Percentiles rank a stretch among this genome's conserved stretches.
Evolutionary conservation across 2,797 vertebrate species (phyloP).

Genomic region (Gambusia yucatana): DNA sequence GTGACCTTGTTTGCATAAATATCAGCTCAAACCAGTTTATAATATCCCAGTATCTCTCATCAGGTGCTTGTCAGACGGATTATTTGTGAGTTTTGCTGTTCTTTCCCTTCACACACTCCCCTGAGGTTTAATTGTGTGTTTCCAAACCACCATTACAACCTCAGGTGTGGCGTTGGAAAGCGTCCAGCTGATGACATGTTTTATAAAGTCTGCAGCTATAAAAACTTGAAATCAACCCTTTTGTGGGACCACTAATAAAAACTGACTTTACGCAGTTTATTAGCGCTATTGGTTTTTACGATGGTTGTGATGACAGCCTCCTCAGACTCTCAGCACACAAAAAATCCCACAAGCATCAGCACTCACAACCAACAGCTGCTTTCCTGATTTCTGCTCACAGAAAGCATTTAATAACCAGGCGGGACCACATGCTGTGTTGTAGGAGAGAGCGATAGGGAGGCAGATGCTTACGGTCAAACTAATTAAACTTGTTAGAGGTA

Average conservation of each 20-base stretch:
- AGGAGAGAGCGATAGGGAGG: slow-evolving; percentile 11
- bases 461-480: slow-evolving; percentile 49
- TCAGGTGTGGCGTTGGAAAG: slow-evolving; percentile 13
- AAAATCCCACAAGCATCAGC: slow-evolving; percentile 25
- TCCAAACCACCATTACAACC: slow-evolving; percentile 7
- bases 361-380: slow-evolving; percentile 34
- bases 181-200: slow-evolving; percentile 38
- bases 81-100: slow-evolving; percentile 7
- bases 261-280: slow-evolving; percentile 25
- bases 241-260: slow-evolving; percentile 22
- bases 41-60: slow-evolving; percentile 24
- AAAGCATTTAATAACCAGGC: slow-evolving; percentile 22
- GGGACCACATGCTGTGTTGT: slow-evolving; percentile 27
- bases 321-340: slow-evolving; percentile 21
- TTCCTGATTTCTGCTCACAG: slow-evolving; percentile 33
- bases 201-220: slow-evolving; percentile 25
- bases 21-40: slow-evolving; percentile 1
- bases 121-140: slow-evolving; percentile 10
- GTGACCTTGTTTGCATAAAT: slow-evolving; percentile 16
- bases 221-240: slow-evolving; percentile 32
- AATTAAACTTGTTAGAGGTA: slow-evolving; percentile 43
- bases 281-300: slow-evolving; percentile 35
- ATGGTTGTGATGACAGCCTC: slow-evolving; percentile 36
- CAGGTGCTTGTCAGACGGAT: slow-evolving; percentile 12
- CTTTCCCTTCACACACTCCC: slow-evolving; percentile 2